Evolutionary conservation across 2,888 invertebrate genomes (phyloP), one percentile per base, ranked within the genome.

Genomic region (Lordiphosa andalusiaca): DNA sequence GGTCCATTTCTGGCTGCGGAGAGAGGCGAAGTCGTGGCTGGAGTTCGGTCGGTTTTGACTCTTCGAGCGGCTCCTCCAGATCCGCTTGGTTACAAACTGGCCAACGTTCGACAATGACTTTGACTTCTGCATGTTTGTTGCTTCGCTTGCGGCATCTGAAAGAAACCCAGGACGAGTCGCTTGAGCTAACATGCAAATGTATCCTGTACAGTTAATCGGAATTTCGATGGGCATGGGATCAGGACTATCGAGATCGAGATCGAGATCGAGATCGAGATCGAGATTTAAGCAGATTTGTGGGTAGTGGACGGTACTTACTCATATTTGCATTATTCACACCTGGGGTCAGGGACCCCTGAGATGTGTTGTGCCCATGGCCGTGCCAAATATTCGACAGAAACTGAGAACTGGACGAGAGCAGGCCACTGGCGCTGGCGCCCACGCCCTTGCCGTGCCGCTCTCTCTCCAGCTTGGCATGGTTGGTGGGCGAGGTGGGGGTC

Each of bases 91-190:
- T 78, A 96, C 95, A 88, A 95, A 93, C 88, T 95, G 95, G 88
- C 95, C 94, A 88, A 96, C 95, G 90, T 95, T 95, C 87, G 95
- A 95, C 74, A 95, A 95, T 25, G 95, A 95, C 89, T 96, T 95
- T 85, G 95, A 96, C 91, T 96, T 96, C 92, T 96, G 95, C 96
- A 96, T 96, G 37, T 62, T 82, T 89, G 93, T 64, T 38, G 55
- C 50, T 38, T 50, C 72, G 71, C 74, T 67, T 59, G 67, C 62
- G 16, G 37, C 6, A 53, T 25, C 81, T 81, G 47, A 36, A 38
- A 62, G 19, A 30, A 36, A 30, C 30, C 30, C 30, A 30, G 30
- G 30, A 30, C 30, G 10, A 30, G 9, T 30, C 9, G 10, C 9
- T 30, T 30, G 10, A 30, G 10, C 30, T 10, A 30, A 30, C 10